Evolutionary conservation across 2,113 vertebrate species (phyloP), one percentile per base, ranked within the genome.

Genomic region (Galemys pyrenaicus): DNA sequence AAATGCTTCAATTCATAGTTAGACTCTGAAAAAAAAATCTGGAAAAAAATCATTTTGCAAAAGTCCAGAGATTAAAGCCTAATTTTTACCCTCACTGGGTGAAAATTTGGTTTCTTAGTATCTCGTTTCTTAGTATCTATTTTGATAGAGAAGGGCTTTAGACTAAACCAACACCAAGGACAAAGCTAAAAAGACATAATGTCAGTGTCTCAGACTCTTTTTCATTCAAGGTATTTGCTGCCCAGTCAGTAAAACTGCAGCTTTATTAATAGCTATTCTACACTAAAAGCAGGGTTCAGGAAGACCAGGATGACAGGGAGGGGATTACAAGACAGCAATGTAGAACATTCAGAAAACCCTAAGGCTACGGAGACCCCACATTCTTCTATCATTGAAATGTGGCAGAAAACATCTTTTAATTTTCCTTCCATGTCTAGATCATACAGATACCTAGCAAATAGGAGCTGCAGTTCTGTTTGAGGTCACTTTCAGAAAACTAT

Each of bases 71-170:
- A 49, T 44, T 77, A 49, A 91, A 86, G n/a, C 44, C 54, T 89
- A 64, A 83, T 41, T 91, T 67, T 78, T 35, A 71, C 5, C 24
- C 30, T 92, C 24, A n/a, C 26, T 95, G 74, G n/a, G n/a, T n/a
- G n/a, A n/a, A n/a, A n/a, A 74, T n/a, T 64, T 91, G 46, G 91
- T 75, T 88, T 91, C 80, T 35, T 17, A 80, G 51, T 56, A 46
- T 44, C 9, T 74, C n/a, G 91, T 75, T 88, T 91, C 80, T 35
- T 17, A 80, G 51, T 56, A 46, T 44, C 9, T 74, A 51, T 11
- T 94, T 46, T 60, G 77, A 95, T 39, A 87, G 39, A 86, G 75
- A 92, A 87, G 68, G 28, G 26, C 75, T 89, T 90, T 56, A 87
- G 32, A 87, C 84, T 95, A 70, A 93, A 94, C 1, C 30, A 92